phyloP scores from a whole-genome alignment of 2,888 invertebrate genomes.

The Temnothorax ravouxi region DNA sequence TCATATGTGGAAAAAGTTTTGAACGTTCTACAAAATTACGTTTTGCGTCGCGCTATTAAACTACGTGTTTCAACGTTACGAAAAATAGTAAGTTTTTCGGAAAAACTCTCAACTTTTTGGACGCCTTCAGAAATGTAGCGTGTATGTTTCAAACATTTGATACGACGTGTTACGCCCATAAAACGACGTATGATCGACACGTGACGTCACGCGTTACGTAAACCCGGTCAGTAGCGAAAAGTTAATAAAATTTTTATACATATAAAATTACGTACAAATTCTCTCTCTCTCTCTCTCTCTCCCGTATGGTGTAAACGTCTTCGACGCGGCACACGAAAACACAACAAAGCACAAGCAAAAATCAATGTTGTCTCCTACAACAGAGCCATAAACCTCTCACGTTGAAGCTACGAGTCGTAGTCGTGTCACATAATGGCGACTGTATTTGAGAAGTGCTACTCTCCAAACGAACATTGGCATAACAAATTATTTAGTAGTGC shows the following conservation, averaged over 20 bases:
- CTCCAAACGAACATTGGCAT: not conserved
- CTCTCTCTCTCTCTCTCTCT: not conserved
- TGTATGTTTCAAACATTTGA: not conserved
- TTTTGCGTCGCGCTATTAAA: not conserved
- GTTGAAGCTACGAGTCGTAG: conserved; percentile 21
- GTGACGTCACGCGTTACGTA: conserved; percentile 40
- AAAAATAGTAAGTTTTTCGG: too few species aligned
- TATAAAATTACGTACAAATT: not conserved
- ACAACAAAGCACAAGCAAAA: not conserved
- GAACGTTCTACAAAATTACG: not conserved
- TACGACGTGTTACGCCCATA: not conserved
- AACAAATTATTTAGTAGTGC: not conserved
- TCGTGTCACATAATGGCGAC: conserved; percentile 44
- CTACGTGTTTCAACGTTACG: not conserved
- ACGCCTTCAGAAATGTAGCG: not conserved
- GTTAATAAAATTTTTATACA: conserved; percentile 2
- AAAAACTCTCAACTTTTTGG: not conserved
- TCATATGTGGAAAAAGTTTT: not conserved
- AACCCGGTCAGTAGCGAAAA: not conserved
- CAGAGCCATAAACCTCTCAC: not conserved
- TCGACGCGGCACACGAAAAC: not conserved
- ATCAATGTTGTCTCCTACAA: too few species aligned
- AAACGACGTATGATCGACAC: not conserved
- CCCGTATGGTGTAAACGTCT: not conserved
- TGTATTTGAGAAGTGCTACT: not conserved